These are phyloP conservation scores for Cancer borealis DNA, from an alignment of 2,888 invertebrate genomes.

Conservation along the genomic window DNA sequence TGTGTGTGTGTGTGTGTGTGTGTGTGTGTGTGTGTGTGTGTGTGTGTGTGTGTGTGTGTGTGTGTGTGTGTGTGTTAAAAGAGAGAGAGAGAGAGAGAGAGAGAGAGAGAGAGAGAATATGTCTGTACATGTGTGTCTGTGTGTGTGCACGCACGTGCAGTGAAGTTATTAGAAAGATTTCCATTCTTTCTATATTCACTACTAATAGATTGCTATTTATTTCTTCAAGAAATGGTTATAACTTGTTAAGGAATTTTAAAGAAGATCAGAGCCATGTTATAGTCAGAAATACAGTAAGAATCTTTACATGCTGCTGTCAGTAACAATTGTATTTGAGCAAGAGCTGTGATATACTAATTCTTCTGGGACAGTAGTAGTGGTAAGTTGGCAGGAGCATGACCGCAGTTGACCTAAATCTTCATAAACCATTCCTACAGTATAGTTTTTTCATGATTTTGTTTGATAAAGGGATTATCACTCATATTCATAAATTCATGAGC, in stretches of 20 bases:
- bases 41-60: neutral
- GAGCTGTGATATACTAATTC: neutral
- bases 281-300: neutral
- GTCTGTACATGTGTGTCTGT: neutral
- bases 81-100: conserved; percentile 1
- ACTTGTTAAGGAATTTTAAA: neutral
- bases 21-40: neutral
- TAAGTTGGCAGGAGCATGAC: neutral
- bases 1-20: too few relatives aligned
- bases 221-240: neutral
- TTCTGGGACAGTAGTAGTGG: neutral
- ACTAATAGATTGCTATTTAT: neutral
- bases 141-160: neutral
- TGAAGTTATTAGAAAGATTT: neutral
- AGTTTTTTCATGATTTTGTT: neutral
- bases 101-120: neutral
- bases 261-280: neutral
- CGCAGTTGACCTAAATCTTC: neutral
- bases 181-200: neutral
- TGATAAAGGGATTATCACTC: neutral
- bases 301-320: neutral
- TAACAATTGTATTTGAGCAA: neutral
- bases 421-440: neutral
- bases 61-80: too few relatives aligned
- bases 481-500: neutral